phyloP scores from a whole-genome alignment of 2,888 invertebrate genomes.

The Sialis lutaria region DNA sequence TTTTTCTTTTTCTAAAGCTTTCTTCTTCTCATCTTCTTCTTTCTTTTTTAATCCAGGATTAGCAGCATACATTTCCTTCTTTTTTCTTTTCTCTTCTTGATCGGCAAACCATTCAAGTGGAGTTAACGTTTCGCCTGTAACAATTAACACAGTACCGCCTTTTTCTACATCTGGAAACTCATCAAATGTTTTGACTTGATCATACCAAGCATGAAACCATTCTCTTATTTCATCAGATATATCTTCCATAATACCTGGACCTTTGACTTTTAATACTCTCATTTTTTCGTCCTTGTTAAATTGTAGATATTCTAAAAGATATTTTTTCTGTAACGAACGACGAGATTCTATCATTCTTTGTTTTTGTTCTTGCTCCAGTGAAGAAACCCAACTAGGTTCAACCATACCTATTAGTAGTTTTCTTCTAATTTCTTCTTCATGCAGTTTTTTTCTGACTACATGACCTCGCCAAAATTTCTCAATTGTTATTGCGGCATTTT shows the following conservation, averaged over 20 bases:
- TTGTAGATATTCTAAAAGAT: no score
- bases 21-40: background rate
- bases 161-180: background rate
- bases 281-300: conserved; percentile 23
- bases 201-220: conserved; percentile 55
- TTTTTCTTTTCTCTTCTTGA: conserved; percentile 11
- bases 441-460: no score
- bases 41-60: background rate
- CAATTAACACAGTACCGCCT: conserved; percentile 3
- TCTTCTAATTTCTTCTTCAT: no score
- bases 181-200: background rate
- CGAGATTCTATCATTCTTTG: no score
- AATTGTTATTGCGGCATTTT: no score
- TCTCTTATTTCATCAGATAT: conserved; percentile 57
- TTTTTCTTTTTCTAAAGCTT: background rate
- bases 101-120: conserved; percentile 36
- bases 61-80: background rate
- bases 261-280: conserved; percentile 29
- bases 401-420: no score
- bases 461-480: no score
- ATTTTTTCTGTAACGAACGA: no score
- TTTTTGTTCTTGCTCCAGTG: no score
- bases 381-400: no score
- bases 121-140: conserved; percentile 28
- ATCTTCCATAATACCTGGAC: conserved; percentile 49